Conservation (phyloP, 2,113 vertebrate species). For the Onychostoma macrolepis region DNA sequence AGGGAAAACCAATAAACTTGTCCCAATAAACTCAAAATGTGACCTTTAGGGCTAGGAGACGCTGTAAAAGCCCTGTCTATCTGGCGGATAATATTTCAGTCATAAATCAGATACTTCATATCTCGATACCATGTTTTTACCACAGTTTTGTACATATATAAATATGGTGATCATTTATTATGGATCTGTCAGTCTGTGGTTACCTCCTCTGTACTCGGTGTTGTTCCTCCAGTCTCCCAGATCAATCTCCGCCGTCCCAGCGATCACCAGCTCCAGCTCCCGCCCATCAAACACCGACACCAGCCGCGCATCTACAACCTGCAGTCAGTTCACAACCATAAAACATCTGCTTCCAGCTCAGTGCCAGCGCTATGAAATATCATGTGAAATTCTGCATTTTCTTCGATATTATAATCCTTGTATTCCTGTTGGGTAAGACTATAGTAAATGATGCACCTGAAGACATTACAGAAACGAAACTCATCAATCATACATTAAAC, state of each 20-base stretch:
- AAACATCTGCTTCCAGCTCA: background rate
- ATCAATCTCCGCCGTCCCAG: constrained; percentile 97
- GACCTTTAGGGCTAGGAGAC: background rate
- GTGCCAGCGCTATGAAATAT: background rate
- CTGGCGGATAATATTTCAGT: background rate
- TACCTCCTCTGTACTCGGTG: constrained; percentile 98
- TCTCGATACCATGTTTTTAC: background rate
- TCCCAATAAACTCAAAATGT: background rate
- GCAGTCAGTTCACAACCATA: background rate
- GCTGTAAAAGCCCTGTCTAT: background rate
- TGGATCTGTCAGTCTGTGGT: background rate
- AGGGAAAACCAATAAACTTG: background rate
- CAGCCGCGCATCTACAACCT: constrained; percentile 96
- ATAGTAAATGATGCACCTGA: background rate
- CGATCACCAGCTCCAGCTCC: constrained; percentile 97
- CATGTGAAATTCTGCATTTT: background rate
- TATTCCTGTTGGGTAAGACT: background rate
- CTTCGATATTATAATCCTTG: background rate
- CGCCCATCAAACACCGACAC: constrained; percentile 97
- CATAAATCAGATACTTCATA: background rate
- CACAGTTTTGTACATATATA: background rate
- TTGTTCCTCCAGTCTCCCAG: constrained; percentile 96
- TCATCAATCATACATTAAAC: constrained; percentile 13
- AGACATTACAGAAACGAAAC: background rate
- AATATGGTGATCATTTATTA: background rate